Percentiles rank a stretch among this genome's conserved stretches.
Evolutionary conservation across 2,797 vertebrate species (phyloP).

Genomic region (Anomalospiza imberbis): DNA sequence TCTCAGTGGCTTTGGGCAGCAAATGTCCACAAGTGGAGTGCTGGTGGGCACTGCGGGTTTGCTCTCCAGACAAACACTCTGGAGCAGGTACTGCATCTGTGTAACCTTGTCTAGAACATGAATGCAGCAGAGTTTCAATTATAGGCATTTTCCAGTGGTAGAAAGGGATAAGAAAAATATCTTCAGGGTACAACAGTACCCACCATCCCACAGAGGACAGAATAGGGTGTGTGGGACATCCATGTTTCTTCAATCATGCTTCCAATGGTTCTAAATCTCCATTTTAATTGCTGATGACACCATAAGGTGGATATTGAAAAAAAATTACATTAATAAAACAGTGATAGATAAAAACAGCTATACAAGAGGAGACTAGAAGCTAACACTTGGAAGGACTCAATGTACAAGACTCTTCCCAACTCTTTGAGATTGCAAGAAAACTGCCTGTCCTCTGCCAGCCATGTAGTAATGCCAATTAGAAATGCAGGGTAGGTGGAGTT

Average conservation of each 20-base stretch:
- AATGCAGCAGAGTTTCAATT: background rate
- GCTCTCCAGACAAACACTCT: background rate
- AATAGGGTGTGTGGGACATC: background rate
- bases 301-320: background rate
- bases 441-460: background rate
- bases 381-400: background rate
- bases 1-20: background rate
- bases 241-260: background rate
- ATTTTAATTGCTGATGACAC: background rate
- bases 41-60: background rate
- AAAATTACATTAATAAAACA: background rate
- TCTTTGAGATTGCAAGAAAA: background rate
- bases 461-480: background rate
- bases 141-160: background rate
- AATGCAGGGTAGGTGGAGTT: rapidly evolving
- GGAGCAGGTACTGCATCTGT: background rate
- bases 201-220: background rate
- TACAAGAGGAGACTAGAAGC: background rate
- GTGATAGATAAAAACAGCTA: background rate
- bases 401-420: background rate
- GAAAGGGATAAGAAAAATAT: background rate
- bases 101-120: background rate
- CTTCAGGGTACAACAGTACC: background rate
- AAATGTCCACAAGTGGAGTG: background rate
- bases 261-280: background rate